Conservation (phyloP, 2,888 invertebrate genomes). For the Trissoscelio sp. region DNA sequence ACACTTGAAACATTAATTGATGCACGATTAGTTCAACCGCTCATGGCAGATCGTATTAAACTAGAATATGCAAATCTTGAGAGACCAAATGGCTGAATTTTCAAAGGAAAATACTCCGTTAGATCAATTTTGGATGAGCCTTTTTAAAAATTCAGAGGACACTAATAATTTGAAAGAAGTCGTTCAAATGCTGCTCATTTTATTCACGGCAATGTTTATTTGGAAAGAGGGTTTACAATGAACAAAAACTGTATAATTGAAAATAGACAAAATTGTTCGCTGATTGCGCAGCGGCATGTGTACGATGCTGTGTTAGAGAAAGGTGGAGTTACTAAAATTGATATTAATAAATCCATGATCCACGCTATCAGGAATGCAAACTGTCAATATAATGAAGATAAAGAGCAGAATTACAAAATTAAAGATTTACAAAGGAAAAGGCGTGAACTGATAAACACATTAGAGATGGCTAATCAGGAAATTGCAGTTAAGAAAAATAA, state of each 20-base stretch:
- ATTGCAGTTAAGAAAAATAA: no score
- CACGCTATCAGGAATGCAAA: conserved; percentile 17
- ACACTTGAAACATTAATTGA: not conserved
- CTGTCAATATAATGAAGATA: conserved; percentile 12
- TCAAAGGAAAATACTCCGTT: not conserved
- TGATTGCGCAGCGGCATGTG: conserved; percentile 13
- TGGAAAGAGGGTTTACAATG: conserved; percentile 19
- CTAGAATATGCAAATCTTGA: not conserved
- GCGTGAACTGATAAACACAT: no score
- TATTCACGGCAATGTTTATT: conserved; percentile 24
- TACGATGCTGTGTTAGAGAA: conserved; percentile 24
- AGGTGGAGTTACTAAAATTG: conserved; percentile 6
- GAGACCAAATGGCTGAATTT: conserved; percentile 8
- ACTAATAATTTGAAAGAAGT: conserved; percentile 3
- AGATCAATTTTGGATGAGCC: conserved; percentile 24
- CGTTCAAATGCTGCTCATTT: conserved; percentile 6
- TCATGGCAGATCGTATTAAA: not conserved
- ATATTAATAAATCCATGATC: conserved; percentile 10
- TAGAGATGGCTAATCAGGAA: no score
- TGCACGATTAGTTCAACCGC: conserved; percentile 4
- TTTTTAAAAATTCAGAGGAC: conserved; percentile 1
- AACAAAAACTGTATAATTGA: conserved; percentile 24
- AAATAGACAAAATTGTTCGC: conserved; percentile 15
- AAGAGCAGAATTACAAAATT: no score
- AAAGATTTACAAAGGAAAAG: no score